Evolutionary conservation across 2,113 vertebrate species (phyloP).

Genomic region (Cromileptes altivelis): DNA sequence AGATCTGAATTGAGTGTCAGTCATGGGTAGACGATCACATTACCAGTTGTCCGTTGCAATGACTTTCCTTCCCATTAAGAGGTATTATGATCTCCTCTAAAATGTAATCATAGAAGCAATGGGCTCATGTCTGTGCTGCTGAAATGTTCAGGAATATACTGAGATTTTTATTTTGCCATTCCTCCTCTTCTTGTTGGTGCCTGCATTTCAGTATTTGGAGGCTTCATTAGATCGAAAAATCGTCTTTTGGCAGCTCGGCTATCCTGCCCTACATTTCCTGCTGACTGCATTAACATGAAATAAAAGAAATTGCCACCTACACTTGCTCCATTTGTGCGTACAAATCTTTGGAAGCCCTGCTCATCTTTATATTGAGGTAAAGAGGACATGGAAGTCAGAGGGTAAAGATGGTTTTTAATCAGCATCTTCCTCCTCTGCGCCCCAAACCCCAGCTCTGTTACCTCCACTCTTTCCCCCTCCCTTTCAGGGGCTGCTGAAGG

Average conservation of each 20-base stretch:
- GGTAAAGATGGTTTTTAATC: constrained; percentile 51
- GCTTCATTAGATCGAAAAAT: constrained; percentile 45
- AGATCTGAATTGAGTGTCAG: constrained; percentile 71
- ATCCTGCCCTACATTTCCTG: constrained; percentile 41
- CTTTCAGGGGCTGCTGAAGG: constrained; percentile 55
- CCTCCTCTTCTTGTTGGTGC: not conserved
- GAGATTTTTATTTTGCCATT: constrained; percentile 26
- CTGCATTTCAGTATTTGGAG: not conserved
- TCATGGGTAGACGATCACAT: constrained; percentile 70
- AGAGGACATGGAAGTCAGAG: constrained; percentile 30
- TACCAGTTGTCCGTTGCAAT: constrained; percentile 60
- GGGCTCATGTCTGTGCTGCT: constrained; percentile 34
- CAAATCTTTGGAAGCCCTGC: constrained; percentile 44
- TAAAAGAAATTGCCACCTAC: constrained; percentile 43
- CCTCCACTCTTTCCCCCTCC: constrained; percentile 20
- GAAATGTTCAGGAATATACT: constrained; percentile 36
- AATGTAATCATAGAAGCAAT: constrained; percentile 64
- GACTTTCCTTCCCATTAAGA: constrained; percentile 63
- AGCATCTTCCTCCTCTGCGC: constrained; percentile 26
- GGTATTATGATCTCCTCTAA: constrained; percentile 52
- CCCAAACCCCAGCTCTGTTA: constrained; percentile 43
- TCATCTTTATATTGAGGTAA: constrained; percentile 25
- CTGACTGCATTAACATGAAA: constrained; percentile 39
- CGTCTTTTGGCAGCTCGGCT: constrained; percentile 14
- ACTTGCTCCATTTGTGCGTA: constrained; percentile 36